Evolutionary conservation across 1,140 invertebrate genomes (phyloP), one percentile per base, ranked within the genome.

Genomic region (Ridgeia piscesae): DNA sequence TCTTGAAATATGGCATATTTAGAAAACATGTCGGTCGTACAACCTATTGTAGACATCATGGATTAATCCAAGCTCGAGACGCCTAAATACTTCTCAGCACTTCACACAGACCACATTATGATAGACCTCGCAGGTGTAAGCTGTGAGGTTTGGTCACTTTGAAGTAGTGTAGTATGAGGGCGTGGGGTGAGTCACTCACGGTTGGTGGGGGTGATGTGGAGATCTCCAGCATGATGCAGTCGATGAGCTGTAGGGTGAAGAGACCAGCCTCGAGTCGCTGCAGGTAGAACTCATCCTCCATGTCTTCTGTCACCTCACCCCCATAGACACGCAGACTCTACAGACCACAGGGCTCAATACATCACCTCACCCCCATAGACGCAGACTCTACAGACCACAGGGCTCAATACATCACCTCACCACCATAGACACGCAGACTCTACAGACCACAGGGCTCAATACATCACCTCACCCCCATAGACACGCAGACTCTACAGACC

Each of bases 181-280:
- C n/a, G n/a, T 89, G 6, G 33, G 33, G 8, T 33, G n/a, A 33
- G 34, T 27, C 48, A 94, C 95, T 94, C 93, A 99, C 97, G 8
- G 97, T 96, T 2, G 97, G 95, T n/a, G 95, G 92, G 14, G 95
- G 96, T 31, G 97, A 97, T 9, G 97, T 97, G 95, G 98, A 99
- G 35, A 98, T 97, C 96, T 99, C 99, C 91, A 99, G 96, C 95
- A 99, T 98, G 93, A 99, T 98, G 95, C 99, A 99, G 96, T 99
- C 99, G 89, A 99, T 97, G 91, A 99, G 96, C 96, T 99, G 99
- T 77, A 99, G 96, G 0, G 98, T 99, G 95, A 99, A 99, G 21
- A 99, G 96, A 0, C 99, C 99, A 1, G 98, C 98, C 92, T 99
- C 98, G 35, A 99, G 96, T 92, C 98, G 96, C 94, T 97, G 97